Evolutionary conservation across 2,797 vertebrate species (phyloP), one percentile per base, ranked within the genome.

Genomic region (Petrocephalus sullivani): DNA sequence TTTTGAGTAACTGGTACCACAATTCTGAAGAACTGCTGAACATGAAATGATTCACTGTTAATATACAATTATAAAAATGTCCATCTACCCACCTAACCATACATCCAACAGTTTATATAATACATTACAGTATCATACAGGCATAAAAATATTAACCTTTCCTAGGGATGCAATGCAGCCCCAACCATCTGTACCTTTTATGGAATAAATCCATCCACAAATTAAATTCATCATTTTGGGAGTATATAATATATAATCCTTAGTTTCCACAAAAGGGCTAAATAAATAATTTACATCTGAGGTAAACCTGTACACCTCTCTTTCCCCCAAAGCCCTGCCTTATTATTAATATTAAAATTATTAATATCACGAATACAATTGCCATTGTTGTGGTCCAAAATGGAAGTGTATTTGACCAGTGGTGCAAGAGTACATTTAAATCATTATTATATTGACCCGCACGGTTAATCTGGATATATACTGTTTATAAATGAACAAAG

Each of bases 81-180:
- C 37, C 75, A 81, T 81, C 75, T 41, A 81, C 75, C 75, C 75
- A 81, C 75, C 75, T 81, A 19, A 81, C 75, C 75, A 81, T 81
- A 71, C 37, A 81, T 81, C 75, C 75, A 81, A 49, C 16, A 46
- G 75, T 81, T 81, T 81, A 81, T 81, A 19, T 41, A 81, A 81
- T 49, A 49, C 14, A 81, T 81, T 81, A 49, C n/a, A 71, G 28
- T 71, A 16, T 37, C 33, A 71, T 81, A 41, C 41, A 49, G 19
- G 41, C 19, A 81, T 81, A 81, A n/a, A 81, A 81, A 81, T 81
- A 81, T 81, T n/a, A 81, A 81, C 37, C 37, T 41, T 81, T 49
- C 7, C 19, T 49, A 81, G 37, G 41, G 41, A 81, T 81, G 12
- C n/a, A 81, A 81, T 81, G 37, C 41, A 19, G 46, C 75, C 75